Percentiles rank a stretch among this genome's conserved stretches.
These are phyloP conservation scores for Spisula solida DNA, from an alignment of 2,888 invertebrate genomes.

Conservation along the genomic window DNA sequence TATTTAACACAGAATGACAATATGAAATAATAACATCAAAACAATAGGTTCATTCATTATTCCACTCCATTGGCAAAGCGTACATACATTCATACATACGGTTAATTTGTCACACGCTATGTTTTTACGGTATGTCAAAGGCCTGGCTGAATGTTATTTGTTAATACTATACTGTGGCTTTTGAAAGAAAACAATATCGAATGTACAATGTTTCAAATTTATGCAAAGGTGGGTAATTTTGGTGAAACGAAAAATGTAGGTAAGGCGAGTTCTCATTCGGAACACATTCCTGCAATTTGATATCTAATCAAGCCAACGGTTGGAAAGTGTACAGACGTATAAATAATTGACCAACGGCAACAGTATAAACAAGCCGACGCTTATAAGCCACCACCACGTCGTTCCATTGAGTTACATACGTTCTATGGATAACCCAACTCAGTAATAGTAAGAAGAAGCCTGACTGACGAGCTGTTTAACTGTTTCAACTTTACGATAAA, in stretches of 20 bases:
- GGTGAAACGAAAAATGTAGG: not conserved
- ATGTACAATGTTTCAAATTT: not conserved
- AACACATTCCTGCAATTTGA: no score
- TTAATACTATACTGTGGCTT: not conserved
- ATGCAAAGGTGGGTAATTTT: not conserved
- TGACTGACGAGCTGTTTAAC: no score
- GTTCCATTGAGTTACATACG: no score
- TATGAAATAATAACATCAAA: not conserved
- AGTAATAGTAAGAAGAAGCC: no score
- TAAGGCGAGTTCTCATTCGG: no score
- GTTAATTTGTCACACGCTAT: conserved; percentile 21
- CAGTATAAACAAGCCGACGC: no score
- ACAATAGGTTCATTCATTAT: not conserved
- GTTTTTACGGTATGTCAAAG: not conserved
- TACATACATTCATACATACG: not conserved
- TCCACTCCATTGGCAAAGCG: not conserved
- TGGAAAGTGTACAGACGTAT: no score
- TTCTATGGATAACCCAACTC: no score
- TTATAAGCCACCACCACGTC: no score
- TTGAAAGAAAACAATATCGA: not conserved
- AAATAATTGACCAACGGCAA: no score
- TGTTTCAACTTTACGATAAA: no score
- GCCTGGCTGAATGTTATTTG: not conserved
- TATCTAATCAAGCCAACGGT: no score
- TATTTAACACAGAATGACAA: not conserved